Evolutionary conservation across 1,140 invertebrate species (phyloP).

Genomic region (Orius laevigatus): DNA sequence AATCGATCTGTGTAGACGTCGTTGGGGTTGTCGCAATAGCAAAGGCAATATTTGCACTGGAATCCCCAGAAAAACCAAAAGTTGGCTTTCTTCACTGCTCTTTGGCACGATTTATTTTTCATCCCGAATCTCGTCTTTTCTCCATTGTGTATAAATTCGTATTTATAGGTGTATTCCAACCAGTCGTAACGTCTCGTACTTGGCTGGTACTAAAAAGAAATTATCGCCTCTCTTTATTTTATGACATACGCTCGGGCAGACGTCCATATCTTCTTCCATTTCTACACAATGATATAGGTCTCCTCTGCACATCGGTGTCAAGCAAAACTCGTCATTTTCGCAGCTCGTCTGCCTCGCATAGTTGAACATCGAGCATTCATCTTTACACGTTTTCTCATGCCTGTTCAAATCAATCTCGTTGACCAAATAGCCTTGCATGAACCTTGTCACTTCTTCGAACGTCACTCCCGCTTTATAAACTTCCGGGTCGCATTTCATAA

Average conservation of each 20-base stretch:
- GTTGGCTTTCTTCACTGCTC: conserved; percentile 52
- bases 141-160: conserved; percentile 27
- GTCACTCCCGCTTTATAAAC: no score
- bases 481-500: no score
- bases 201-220: neutral
- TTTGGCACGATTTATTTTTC: conserved; percentile 33
- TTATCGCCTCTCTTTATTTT: no score
- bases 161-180: conserved; percentile 42
- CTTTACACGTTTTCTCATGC: conserved; percentile 45
- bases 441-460: no score
- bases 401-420: conserved; percentile 74
- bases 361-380: conserved; percentile 60
- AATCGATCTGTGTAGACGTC: conserved; percentile 52
- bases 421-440: conserved; percentile 55
- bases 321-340: conserved; percentile 50
- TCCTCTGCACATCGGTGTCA: conserved; percentile 50
- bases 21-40: conserved; percentile 59
- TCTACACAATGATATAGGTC: conserved; percentile 62
- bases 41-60: conserved; percentile 79
- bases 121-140: conserved; percentile 48
- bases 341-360: conserved; percentile 51
- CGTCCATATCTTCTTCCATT: conserved; percentile 68
- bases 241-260: conserved; percentile 51
- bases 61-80: conserved; percentile 71
- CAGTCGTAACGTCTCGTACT: conserved; percentile 54